Conservation (phyloP, 2,888 invertebrate genomes). For the Drosophila mimetica region DNA sequence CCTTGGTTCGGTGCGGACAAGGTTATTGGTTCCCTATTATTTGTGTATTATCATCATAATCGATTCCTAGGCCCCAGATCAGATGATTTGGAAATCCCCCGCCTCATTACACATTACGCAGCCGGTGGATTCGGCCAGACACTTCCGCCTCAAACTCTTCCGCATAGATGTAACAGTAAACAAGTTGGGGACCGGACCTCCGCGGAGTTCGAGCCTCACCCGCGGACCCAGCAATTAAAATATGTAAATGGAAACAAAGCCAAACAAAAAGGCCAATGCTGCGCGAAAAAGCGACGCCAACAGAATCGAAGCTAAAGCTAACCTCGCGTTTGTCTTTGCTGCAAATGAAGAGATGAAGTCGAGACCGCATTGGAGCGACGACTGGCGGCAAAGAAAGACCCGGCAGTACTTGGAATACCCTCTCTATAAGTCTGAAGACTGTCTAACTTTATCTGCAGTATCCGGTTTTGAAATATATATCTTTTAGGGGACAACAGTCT, state of each 20-base stretch:
- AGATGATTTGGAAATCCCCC: conserved; percentile 7
- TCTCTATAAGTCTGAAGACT: neutral
- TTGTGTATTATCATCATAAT: neutral
- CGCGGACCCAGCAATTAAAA: conserved; percentile 54
- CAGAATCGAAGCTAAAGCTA: conserved; percentile 13
- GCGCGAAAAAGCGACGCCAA: conserved; percentile 55
- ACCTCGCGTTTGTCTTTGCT: conserved; percentile 31
- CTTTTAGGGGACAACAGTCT: too few relatives aligned
- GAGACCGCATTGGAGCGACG: conserved; percentile 9
- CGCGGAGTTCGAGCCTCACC: conserved; percentile 6
- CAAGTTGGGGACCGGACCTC: conserved; percentile 21
- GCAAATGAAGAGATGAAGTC: conserved; percentile 28
- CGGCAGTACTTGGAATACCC: neutral
- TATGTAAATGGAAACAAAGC: conserved; percentile 71
- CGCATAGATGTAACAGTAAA: conserved; percentile 72
- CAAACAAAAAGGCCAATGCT: conserved; percentile 70
- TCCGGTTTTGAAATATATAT: too few relatives aligned
- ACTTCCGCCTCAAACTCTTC: conserved; percentile 60
- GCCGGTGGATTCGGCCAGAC: conserved; percentile 19
- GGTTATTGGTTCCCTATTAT: conserved; percentile 9
- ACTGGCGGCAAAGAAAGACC: conserved; percentile 6
- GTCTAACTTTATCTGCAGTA: too few relatives aligned
- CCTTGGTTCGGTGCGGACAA: conserved; percentile 9
- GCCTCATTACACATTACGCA: conserved; percentile 25
- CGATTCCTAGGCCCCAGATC: neutral